Evolutionary conservation across 2,113 vertebrate species (phyloP), one percentile per base, ranked within the genome.

Genomic region (Plestiodon gilberti): DNA sequence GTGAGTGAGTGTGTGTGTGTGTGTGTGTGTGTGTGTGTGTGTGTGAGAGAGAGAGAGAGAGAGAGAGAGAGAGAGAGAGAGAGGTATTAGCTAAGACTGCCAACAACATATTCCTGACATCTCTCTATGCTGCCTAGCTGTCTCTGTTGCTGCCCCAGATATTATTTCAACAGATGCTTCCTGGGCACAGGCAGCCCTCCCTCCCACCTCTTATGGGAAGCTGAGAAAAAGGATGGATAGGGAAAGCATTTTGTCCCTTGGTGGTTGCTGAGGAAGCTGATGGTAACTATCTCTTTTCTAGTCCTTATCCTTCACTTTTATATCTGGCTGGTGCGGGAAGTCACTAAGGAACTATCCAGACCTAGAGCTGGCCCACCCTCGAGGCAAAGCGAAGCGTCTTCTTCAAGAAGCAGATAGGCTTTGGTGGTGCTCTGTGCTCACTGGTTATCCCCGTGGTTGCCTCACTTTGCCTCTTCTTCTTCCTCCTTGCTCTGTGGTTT

Each of bases 181-280:
- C 33, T 71, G 40, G 48, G n/a, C n/a, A 65, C 6, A 74, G 40
- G 22, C 52, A 71, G 48, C 20, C 23, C 70, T 23, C 76, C n/a
- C 43, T 8, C 48, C 77, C 73, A 40, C 25, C 59, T 35, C 22
- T 25, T 80, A 62, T 86, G 23, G 9, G 71, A 62, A 62, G 22
- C 70, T 18, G 35, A 38, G 15, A n/a, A 52, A 74, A 81, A 62
- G 18, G 69, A 61, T 81, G 59, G 57, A 30, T 74, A 38, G 52
- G 18, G 59, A 75, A 43, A 74, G n/a, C 77, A 86, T 77, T 77
- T 52, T 77, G 55, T 78, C 10, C 48, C 81, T 81, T 55, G 70
- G 57, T 10, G 28, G 38, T n/a, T 80, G 77, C 67, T 73, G 38
- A 75, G 57, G 38, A 87, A 80, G 17, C 43, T 84, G 61, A 35